Conservation (phyloP, 2,888 invertebrate genomes). For the Brachyptera risi region DNA sequence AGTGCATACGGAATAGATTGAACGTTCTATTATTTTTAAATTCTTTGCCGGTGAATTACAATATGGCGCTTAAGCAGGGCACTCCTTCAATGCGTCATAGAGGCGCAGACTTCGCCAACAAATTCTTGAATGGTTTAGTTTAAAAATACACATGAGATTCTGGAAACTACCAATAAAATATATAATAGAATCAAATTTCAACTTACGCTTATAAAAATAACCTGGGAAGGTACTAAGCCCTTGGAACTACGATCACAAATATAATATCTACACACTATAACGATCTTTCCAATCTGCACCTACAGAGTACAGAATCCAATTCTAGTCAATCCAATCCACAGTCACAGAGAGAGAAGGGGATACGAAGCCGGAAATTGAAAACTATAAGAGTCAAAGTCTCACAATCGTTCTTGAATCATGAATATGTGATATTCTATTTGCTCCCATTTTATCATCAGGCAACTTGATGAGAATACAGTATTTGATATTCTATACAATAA, state of each 20-base stretch:
- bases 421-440: no score
- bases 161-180: background rate
- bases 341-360: conserved; percentile 32
- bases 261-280: conserved; percentile 33
- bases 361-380: conserved; percentile 9
- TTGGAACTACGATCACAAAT: conserved; percentile 32
- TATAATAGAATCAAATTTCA: background rate
- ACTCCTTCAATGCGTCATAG: conserved; percentile 61
- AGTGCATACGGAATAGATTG: no score
- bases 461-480: no score
- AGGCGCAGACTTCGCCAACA: conserved; percentile 5
- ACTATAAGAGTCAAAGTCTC: conserved; percentile 6
- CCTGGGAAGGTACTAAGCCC: conserved; percentile 33
- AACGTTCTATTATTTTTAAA: no score
- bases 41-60: conserved; percentile 32
- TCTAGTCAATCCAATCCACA: no score
- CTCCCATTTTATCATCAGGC: no score
- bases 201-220: conserved; percentile 34
- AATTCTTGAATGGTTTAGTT: background rate
- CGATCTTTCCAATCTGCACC: conserved; percentile 32
- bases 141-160: background rate
- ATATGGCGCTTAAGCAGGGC: conserved; percentile 50
- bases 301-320: conserved; percentile 32
- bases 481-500: no score
- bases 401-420: no score